A percentile compares a stretch with the other conserved stretches of the same genome.
These are phyloP conservation scores for Eupithecia subumbrata DNA, from an alignment of 2,888 invertebrate species.

Conservation along the genomic window DNA sequence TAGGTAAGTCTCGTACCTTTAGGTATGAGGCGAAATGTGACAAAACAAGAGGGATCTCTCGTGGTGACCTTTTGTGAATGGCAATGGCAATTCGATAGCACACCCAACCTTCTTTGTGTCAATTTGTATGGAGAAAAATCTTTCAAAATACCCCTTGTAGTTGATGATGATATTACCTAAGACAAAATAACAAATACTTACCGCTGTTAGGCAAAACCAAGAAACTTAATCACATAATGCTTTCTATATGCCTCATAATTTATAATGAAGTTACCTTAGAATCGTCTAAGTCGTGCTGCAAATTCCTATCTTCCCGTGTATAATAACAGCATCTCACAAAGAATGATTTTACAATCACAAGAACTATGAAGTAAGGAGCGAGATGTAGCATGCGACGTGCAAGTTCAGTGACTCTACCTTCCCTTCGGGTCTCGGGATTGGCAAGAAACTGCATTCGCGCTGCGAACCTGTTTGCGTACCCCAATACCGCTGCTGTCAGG, in stretches of 20 bases:
- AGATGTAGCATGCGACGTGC: slow-evolving; percentile 74
- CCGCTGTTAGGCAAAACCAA: slow-evolving; percentile 19
- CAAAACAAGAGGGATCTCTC: background rate
- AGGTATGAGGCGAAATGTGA: background rate
- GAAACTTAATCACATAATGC: slow-evolving; percentile 25
- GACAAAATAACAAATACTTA: slow-evolving; percentile 7
- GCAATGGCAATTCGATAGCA: background rate
- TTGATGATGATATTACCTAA: background rate
- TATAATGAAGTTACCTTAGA: slow-evolving; percentile 36
- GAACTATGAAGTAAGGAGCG: slow-evolving; percentile 76
- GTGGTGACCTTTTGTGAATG: background rate
- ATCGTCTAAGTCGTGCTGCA: slow-evolving; percentile 46
- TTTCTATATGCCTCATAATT: slow-evolving; percentile 29
- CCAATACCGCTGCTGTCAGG: slow-evolving; percentile 64
- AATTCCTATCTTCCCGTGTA: slow-evolving; percentile 49
- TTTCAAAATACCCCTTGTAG: background rate
- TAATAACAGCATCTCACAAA: slow-evolving; percentile 63
- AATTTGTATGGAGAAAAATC: background rate
- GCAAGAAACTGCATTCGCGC: slow-evolving; percentile 78
- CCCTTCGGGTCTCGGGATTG: slow-evolving; percentile 75
- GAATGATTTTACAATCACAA: slow-evolving; percentile 76
- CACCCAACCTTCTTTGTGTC: background rate
- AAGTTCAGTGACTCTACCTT: slow-evolving; percentile 81
- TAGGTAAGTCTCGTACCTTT: background rate
- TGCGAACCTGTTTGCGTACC: slow-evolving; percentile 79